Base-by-base conservation (phyloP, 2,888 invertebrate species). In the Eumerus sabulonum region DNA sequence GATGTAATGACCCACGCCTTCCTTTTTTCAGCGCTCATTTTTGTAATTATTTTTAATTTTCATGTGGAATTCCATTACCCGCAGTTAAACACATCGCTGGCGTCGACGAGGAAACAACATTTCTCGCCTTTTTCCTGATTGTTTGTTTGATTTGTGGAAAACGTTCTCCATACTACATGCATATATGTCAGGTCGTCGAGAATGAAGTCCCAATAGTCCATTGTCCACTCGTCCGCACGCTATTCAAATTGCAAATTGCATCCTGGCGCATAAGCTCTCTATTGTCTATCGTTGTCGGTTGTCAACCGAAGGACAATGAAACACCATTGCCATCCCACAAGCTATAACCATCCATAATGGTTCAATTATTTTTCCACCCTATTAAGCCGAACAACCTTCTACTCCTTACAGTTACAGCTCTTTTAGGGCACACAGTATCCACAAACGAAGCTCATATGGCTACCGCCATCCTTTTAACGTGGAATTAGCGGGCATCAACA, bases 351-450 rank as follows among this genome's bases (percentile, higher is more conserved):
- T 79, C 64, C 79, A 86, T 86, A 86, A 86, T 86, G 86, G 83
- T 91, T 91, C 90, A 98, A 98, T 82, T 94, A 92, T 44, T 93
- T 91, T 88, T 98, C 97, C 77, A 95, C 95, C 86, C 93, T 92
- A 74, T 93, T 96, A 89, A 95, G 95, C 82, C 93, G 94, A 68
- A 74, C 79, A 79, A 74, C 74, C 74, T 79, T 79, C 79, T 59
- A 74, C 79, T 74, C 74, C 74, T 74, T 59, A 74, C 74, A 74
- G 63, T 79, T 73, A 74, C 74, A 74, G 63, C 74, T 68, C 51
- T 74, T 45, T 57, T 47, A 47, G 9, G 36, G n/a, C 18, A 54
- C 18, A 38, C 16, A 42, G 18, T 19, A 51, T 19, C 17, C 42
- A 19, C 19, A 11, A 11, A 27, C 7, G 54, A 62, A 62, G 27